A percentile compares a stretch with the other conserved stretches of the same genome.
These are phyloP conservation scores for Merops nubicus DNA, from an alignment of 2,113 vertebrate species.

Conservation along the genomic window DNA sequence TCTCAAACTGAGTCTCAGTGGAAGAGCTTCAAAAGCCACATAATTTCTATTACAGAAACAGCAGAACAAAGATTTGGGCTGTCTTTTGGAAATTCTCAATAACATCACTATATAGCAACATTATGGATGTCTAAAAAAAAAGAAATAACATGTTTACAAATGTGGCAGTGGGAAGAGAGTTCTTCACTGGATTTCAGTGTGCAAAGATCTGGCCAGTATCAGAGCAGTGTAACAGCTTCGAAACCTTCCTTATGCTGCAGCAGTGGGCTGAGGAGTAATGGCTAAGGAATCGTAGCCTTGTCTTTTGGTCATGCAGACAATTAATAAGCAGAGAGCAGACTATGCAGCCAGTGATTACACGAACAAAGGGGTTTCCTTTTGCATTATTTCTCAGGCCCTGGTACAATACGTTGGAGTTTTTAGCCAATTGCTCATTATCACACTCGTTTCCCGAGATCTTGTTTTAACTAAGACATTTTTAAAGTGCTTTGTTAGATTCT, in stretches of 20 bases:
- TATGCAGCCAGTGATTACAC: slow-evolving; percentile 25
- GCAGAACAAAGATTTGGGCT: slow-evolving; percentile 45
- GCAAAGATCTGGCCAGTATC: neutral
- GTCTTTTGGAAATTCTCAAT: neutral
- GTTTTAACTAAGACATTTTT: slow-evolving; percentile 18
- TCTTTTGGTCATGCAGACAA: slow-evolving; percentile 22
- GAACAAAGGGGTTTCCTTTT: slow-evolving; percentile 47
- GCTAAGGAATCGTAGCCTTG: neutral
- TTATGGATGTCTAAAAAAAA: neutral
- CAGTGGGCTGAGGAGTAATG: neutral
- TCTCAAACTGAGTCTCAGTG: slow-evolving; percentile 27
- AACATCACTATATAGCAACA: neutral
- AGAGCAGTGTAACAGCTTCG: neutral
- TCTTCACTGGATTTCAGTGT: neutral
- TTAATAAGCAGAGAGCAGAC: slow-evolving; percentile 52
- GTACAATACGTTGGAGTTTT: slow-evolving; percentile 47
- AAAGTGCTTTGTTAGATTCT: slow-evolving; percentile 2
- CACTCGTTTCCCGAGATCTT: slow-evolving; percentile 24
- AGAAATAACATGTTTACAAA: neutral
- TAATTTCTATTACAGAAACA: slow-evolving; percentile 36
- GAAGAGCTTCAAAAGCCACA: slow-evolving; percentile 40
- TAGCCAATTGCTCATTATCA: slow-evolving; percentile 46
- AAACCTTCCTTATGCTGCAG: neutral
- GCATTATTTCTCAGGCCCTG: slow-evolving; percentile 33
- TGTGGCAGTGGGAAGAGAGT: neutral